A percentile compares a stretch with the other conserved stretches of the same genome.
phyloP scores from a whole-genome alignment of 2,113 vertebrate genomes.

The Bubo scandiacus region DNA sequence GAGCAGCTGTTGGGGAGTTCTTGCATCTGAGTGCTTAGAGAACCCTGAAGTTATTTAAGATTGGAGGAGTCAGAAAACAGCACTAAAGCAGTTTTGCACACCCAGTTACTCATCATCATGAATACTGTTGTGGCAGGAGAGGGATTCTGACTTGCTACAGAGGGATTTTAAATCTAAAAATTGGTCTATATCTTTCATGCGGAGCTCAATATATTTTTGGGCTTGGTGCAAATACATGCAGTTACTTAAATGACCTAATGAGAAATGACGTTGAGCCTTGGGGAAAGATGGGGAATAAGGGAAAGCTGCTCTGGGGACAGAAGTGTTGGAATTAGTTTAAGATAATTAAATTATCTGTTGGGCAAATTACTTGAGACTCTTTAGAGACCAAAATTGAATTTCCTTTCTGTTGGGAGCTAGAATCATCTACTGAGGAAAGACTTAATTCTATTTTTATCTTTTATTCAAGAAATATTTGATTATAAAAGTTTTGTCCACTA shows the following conservation, averaged over 20 bases:
- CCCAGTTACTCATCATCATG: background rate
- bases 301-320: constrained; percentile 25
- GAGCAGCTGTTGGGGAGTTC: background rate
- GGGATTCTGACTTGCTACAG: background rate
- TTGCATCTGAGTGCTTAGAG: background rate
- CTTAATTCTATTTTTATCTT: constrained; percentile 11
- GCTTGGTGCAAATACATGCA: background rate
- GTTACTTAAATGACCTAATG: background rate
- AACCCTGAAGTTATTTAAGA: background rate
- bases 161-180: background rate
- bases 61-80: background rate
- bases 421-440: background rate
- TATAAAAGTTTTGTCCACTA: background rate
- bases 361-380: constrained; percentile 39
- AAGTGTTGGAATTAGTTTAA: constrained; percentile 7
- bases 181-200: background rate
- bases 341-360: constrained; percentile 51
- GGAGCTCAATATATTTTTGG: background rate
- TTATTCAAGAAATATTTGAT: background rate
- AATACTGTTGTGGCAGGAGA: background rate
- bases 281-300: background rate
- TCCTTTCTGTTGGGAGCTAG: constrained; percentile 11
- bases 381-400: constrained; percentile 37
- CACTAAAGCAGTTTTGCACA: background rate
- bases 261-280: background rate